Evolutionary conservation across 2,888 invertebrate species (phyloP), one percentile per base, ranked within the genome.

Genomic region (Plebejus anna): DNA sequence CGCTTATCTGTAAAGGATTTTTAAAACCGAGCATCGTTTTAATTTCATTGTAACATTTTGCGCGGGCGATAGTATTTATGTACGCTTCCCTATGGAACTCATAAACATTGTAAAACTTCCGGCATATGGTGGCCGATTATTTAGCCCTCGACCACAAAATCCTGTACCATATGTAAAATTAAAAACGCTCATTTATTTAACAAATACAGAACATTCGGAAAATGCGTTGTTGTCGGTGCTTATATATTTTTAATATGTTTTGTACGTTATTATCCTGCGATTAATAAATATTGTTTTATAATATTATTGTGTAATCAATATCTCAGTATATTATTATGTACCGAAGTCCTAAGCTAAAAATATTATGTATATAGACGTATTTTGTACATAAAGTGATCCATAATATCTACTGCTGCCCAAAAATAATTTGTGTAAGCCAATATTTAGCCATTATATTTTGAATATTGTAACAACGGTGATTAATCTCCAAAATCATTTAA

Each of bases 51-150:
- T 86, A 84, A 83, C 82, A 83, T 82, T 86, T 87, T 90, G 84
- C 85, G 84, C 82, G 87, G 89, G 88, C 88, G 88, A 88, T 85
- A 84, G 85, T 88, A 90, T 91, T 92, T 91, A 91, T 90, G 89
- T 85, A 86, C 87, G 88, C 87, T 90, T 89, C 87, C 91, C 91
- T 87, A 90, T 90, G 89, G 87, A 87, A 87, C 89, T 90, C 90
- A 92, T 92, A 92, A 91, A 92, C 90, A 90, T 90, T 91, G 91
- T 89, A 92, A 89, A 92, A 91, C 90, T 90, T 92, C 92, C 92
- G 92, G 89, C 90, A 91, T 89, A 90, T 91, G 90, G 90, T 87
- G 86, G 85, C 83, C 87, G 91, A 90, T 90, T 89, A 90, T 90
- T 87, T 86, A 84, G 82, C 84, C 79, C 76, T 81, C 76, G 82